Evolutionary conservation across 2,113 vertebrate species (phyloP), one percentile per base, ranked within the genome.

Genomic region (Taxidea taxus): DNA sequence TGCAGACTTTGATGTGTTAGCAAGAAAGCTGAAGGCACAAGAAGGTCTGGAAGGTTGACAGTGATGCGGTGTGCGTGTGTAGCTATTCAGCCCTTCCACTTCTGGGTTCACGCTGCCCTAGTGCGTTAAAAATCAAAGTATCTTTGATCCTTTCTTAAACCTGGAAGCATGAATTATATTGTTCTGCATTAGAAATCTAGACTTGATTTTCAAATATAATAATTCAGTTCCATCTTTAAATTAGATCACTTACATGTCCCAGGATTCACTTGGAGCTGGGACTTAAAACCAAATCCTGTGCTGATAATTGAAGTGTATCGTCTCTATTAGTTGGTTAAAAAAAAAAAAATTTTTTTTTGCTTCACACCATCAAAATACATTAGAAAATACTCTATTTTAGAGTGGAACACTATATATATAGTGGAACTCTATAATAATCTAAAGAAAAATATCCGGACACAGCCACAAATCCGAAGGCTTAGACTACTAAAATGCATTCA

Each of bases 171-270:
- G n/a, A 77, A 62, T 85, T 91, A 87, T 16, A 66, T 16, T 66
- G 87, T 72, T 37, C 87, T 96, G 27, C 56, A 74, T 96, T 96
- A 62, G 89, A 92, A 96, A 78, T 60, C 54, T 90, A 54, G 72
- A 49, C 49, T 94, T 88, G 39, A 78, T 64, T 86, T 93, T 47
- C 62, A 98, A 88, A 68, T 81, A 89, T 9, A 74, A 16, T 39
- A 82, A 81, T 62, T n/a, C 66, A 91, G 18, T 51, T 42, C 39
- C 2, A 81, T 68, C 29, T 81, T 44, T 96, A 54, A 87, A 90
- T 14, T 64, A 29, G 11, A 39, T 10, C 6, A 51, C 12, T 81
- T 6, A 37, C 0, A 78, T 34, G 7, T 64, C 81, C 18, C 18
- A 66, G 51, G 80, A 84, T 66, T 58, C 23, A 87, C 60, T 87